Base-by-base conservation (phyloP, 2,113 vertebrate genomes). In the Phyllostomus hastatus region DNA sequence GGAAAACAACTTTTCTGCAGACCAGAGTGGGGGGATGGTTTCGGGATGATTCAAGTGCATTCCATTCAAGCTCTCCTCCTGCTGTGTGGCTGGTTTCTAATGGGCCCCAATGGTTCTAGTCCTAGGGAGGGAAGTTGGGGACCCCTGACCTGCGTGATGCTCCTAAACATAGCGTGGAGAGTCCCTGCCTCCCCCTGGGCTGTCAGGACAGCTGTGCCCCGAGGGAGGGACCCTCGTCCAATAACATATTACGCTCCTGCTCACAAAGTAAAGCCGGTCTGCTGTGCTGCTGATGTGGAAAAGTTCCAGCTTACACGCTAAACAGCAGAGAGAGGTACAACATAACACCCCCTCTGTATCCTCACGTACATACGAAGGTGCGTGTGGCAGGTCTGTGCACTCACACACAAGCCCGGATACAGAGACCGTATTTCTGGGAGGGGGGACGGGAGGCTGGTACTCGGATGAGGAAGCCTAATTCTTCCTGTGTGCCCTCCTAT, bases 381-480 rank as follows among this genome's bases (percentile, higher is more conserved):
- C 66, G 24, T 43, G 17, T 75, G 33, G 7, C 24, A 14, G 0
- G 19, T 10, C 4, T 19, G 59, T 16, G 14, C 0, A 11, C 22
- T 26, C 19, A 2, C 35, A 75, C 15, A n/a, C 4, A 24, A 35
- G 31, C n/a, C 11, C 41, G 11, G n/a, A 10, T 0, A 14, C 2
- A 3, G 19, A 35, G 20, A 82, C 6, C 1, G 0, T 1, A 9
- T 28, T 4, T 52, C n/a, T 16, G 7, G 35, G 17, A 33, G 80
- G 6, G 4, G 4, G 6, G 2, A 5, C 2, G 4, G 26, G 7
- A 11, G 69, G 48, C 1, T 5, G 17, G 17, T 4, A 8, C 11
- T 1, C 0, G 1, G 26, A 35, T n/a, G 6, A 19, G 24, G 43
- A 31, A n/a, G 5, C 2, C 10, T 33, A 3, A 10, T 0, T 19